A percentile compares a stretch with the other conserved stretches of the same genome.
phyloP scores from a whole-genome alignment of 2,888 invertebrate genomes.

The Amphipoea oculea region DNA sequence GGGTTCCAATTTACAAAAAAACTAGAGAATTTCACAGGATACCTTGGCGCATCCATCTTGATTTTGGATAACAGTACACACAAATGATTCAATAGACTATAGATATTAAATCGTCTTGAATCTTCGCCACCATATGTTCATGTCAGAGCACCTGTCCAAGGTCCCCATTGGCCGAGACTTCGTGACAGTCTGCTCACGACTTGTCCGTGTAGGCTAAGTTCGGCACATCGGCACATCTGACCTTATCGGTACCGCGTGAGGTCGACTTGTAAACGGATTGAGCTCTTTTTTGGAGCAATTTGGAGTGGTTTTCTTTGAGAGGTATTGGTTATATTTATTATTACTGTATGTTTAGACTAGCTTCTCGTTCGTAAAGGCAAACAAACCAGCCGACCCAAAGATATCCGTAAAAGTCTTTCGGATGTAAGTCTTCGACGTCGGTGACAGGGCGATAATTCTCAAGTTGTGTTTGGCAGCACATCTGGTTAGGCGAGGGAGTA shows the following conservation, averaged over 20 bases:
- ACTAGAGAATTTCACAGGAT: neutral
- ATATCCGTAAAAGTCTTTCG: neutral
- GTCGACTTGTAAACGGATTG: slow-evolving; percentile 47
- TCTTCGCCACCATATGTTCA: slow-evolving; percentile 48
- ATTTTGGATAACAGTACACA: neutral
- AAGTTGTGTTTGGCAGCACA: neutral
- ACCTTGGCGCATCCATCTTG: neutral
- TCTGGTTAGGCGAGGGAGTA: too few relatives aligned
- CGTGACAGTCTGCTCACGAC: slow-evolving; percentile 54
- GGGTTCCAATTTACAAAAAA: neutral
- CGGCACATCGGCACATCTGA: slow-evolving; percentile 46
- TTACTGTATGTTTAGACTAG: neutral
- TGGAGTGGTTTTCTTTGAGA: slow-evolving; percentile 25
- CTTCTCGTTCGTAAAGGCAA: neutral
- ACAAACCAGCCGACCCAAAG: neutral
- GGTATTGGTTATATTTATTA: slow-evolving; percentile 21
- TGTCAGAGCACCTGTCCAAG: slow-evolving; percentile 36
- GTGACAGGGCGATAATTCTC: neutral
- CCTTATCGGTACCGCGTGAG: slow-evolving; percentile 48
- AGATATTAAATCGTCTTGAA: slow-evolving; percentile 25
- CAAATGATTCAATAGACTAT: neutral
- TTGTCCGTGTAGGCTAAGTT: slow-evolving; percentile 36
- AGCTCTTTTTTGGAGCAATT: slow-evolving; percentile 47
- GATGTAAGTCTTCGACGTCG: neutral
- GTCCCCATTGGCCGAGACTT: slow-evolving; percentile 13